Conservation (phyloP, 1,140 invertebrate species). For the Dolichoris vasculosae region DNA sequence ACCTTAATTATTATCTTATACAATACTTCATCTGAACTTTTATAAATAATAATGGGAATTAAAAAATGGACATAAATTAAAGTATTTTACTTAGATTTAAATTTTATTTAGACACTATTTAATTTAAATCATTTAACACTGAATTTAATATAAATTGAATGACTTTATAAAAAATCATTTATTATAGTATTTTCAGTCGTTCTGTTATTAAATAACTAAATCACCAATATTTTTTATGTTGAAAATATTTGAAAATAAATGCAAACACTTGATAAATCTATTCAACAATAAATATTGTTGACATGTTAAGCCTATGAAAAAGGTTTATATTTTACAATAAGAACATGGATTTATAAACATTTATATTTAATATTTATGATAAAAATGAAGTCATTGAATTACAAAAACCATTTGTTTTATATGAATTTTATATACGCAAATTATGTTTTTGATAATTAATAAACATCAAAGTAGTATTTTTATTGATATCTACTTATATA, state of each 20-base stretch:
- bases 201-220: not conserved
- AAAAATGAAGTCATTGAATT: slow-evolving; percentile 9
- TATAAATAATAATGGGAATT: too few relatives aligned
- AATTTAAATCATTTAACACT: too few relatives aligned
- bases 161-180: too few relatives aligned
- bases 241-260: not conserved
- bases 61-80: too few relatives aligned
- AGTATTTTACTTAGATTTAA: too few relatives aligned
- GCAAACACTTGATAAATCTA: not conserved
- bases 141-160: too few relatives aligned
- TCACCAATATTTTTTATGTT: not conserved
- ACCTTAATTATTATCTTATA: too few relatives aligned
- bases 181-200: not conserved
- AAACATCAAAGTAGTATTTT: slow-evolving; percentile 8
- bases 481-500: not conserved
- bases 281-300: not conserved
- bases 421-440: not conserved
- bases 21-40: too few relatives aligned
- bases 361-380: not conserved
- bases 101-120: too few relatives aligned
- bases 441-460: slow-evolving; percentile 20
- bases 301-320: not conserved
- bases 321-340: not conserved
- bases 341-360: not conserved
- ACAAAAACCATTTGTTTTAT: not conserved